Base-by-base conservation (phyloP, 1,140 invertebrate genomes). In the Arion vulgaris region DNA sequence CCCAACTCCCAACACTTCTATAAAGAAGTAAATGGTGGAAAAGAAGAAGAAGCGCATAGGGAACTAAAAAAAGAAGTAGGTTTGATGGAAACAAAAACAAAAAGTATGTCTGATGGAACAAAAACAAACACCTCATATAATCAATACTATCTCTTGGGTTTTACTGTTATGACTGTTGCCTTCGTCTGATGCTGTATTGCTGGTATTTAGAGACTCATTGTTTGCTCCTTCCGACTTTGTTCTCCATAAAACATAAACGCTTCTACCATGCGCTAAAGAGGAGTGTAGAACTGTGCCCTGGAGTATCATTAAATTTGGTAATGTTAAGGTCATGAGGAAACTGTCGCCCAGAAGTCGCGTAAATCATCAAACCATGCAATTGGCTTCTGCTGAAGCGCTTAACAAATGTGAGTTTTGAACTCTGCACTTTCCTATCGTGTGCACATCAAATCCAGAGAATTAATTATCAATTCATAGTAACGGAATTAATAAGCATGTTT, bases 261-360 rank as follows among this genome's bases (percentile, higher is more conserved):
- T 11, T 13, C 7, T 66, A 66, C 28, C 28, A 66, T n/a, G 32
- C 62, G 32, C 28, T 5, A 7, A 23, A 7, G 62, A 28, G 32
- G 32, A 32, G 7, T 66, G n/a, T 66, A 7, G 17, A 32, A 66
- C 28, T 5, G 32, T 32, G n/a, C 62, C 62, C 62, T 32, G 2
- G 62, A 32, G 62, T 66, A 66, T 28, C 62, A 66, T 66, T 66
- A 5, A 66, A 57, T 66, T 66, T 66, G 62, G n/a, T 28, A 13
- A 11, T 13, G 62, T 28, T n/a, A 28, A 32, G 62, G 62, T 5
- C 62, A 32, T 28, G 11, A 1, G 62, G 62, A 66, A 34, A 7
- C n/a, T 2, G 32, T 13, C 17, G 28, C 62, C n/a, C n/a, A 7
- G n/a, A 7, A 66, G 62, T 34, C n/a, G 28, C 62, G 62, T 66